Conservation (phyloP, 35 echinoderm and acorn worm genomes). For the Eucidaris tribuloides region DNA sequence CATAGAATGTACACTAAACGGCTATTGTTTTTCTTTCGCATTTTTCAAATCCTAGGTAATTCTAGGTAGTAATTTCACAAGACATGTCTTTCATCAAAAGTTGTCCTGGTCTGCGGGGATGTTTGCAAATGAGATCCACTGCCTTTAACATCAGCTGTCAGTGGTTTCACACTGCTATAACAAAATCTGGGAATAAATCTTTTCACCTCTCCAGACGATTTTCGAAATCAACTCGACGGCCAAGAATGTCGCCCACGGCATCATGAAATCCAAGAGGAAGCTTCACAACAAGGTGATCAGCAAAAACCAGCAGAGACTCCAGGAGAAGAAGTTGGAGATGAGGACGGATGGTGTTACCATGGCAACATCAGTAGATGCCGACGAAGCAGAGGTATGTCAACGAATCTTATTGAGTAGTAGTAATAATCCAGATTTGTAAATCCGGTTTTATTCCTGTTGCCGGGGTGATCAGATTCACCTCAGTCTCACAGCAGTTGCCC, state of each 20-base stretch:
- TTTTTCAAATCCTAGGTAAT: no score
- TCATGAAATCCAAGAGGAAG: constrained; percentile 76
- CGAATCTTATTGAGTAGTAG: no score
- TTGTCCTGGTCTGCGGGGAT: no score
- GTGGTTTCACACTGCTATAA: no score
- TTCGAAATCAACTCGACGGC: constrained; percentile 78
- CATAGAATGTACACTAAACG: no score
- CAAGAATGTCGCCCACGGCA: constrained; percentile 37
- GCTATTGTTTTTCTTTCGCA: no score
- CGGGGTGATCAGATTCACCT: no score
- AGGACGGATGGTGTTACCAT: constrained; percentile 7
- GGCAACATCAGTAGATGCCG: neutral
- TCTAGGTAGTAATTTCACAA: no score
- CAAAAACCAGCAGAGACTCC: constrained; percentile 35
- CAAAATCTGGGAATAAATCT: neutral
- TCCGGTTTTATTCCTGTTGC: neutral
- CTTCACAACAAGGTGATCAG: constrained; percentile 46
- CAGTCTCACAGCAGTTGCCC: no score
- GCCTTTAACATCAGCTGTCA: no score
- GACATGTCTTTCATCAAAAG: no score
- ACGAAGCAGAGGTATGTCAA: constrained; percentile 37
- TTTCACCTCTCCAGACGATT: constrained; percentile 52
- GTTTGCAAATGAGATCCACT: no score
- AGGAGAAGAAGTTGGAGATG: constrained; percentile 34
- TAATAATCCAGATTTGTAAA: neutral